Evolutionary conservation across 2,888 invertebrate genomes (phyloP).

Genomic region (Thera obeliscata): DNA sequence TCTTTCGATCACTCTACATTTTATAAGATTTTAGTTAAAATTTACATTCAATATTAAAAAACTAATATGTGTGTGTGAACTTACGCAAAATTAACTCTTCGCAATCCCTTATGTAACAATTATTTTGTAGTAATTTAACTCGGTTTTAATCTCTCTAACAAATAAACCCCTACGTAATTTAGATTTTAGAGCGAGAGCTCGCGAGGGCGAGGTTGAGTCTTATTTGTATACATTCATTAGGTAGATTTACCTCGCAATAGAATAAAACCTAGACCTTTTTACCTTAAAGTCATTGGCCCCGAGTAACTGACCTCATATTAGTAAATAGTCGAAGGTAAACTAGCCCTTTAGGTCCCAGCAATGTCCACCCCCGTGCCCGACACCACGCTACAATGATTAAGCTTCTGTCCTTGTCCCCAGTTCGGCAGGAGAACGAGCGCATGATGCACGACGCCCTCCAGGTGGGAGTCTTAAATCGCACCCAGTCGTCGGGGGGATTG

Average conservation of each 20-base stretch:
- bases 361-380: conserved; percentile 44
- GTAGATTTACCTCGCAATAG: conserved; percentile 30
- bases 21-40: background rate
- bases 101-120: conserved; percentile 43
- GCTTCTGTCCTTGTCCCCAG: conserved; percentile 85
- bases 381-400: conserved; percentile 61
- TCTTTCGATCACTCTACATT: too few species aligned
- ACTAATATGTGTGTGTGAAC: conserved; percentile 26
- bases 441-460: conserved; percentile 91
- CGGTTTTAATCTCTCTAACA: conserved; percentile 37
- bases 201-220: conserved; percentile 31
- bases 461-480: conserved; percentile 83
- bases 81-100: conserved; percentile 42
- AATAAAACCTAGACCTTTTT: conserved; percentile 28
- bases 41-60: background rate
- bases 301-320: conserved; percentile 34
- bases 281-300: conserved; percentile 22
- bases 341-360: conserved; percentile 39
- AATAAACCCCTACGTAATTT: conserved; percentile 28
- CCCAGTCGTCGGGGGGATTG: conserved; percentile 82
- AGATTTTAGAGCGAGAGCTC: conserved; percentile 28
- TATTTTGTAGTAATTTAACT: conserved; percentile 44
- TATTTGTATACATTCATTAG: conserved; percentile 22
- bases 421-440: conserved; percentile 95
- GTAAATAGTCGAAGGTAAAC: conserved; percentile 23